Conservation (phyloP, 2,113 vertebrate species). For the Poeciliopsis occidentalis region DNA sequence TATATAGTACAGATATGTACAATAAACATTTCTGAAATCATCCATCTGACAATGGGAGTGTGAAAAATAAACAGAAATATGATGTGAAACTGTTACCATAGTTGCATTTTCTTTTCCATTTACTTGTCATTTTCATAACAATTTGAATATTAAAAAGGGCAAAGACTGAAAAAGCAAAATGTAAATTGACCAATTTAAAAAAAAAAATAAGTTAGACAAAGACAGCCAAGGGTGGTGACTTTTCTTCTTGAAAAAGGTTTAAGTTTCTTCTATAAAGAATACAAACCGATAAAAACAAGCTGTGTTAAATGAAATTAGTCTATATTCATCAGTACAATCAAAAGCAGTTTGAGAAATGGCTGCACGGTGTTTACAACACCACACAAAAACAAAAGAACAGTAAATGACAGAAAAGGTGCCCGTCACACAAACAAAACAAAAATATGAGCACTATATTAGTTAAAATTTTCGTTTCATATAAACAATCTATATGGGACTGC, state of each 20-base stretch:
- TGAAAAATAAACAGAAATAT: slow-evolving; percentile 68
- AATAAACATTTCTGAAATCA: slow-evolving; percentile 74
- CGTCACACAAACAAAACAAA: slow-evolving; percentile 60
- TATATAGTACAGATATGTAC: slow-evolving; percentile 86
- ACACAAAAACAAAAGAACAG: slow-evolving; percentile 50
- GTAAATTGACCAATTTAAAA: slow-evolving; percentile 58
- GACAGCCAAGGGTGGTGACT: slow-evolving; percentile 34
- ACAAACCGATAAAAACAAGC: slow-evolving; percentile 36
- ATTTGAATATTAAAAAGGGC: slow-evolving; percentile 46
- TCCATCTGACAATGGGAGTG: slow-evolving; percentile 78
- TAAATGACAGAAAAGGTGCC: slow-evolving; percentile 67
- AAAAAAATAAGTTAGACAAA: slow-evolving; percentile 68
- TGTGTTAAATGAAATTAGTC: slow-evolving; percentile 59
- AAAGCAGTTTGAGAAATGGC: slow-evolving; percentile 58
- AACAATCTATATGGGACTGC: slow-evolving; percentile 69
- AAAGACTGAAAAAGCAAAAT: slow-evolving; percentile 39
- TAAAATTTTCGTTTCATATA: slow-evolving; percentile 67
- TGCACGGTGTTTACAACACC: slow-evolving; percentile 59
- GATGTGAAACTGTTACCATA: slow-evolving; percentile 54
- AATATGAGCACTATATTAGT: slow-evolving; percentile 67
- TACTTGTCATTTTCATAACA: slow-evolving; percentile 54
- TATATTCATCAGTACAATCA: slow-evolving; percentile 73
- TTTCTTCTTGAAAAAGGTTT: slow-evolving; percentile 35
- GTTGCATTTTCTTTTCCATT: slow-evolving; percentile 52
- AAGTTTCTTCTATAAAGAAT: slow-evolving; percentile 35